Evolutionary conservation across 2,888 invertebrate species (phyloP).

Genomic region (Drosophila buzzatii): DNA sequence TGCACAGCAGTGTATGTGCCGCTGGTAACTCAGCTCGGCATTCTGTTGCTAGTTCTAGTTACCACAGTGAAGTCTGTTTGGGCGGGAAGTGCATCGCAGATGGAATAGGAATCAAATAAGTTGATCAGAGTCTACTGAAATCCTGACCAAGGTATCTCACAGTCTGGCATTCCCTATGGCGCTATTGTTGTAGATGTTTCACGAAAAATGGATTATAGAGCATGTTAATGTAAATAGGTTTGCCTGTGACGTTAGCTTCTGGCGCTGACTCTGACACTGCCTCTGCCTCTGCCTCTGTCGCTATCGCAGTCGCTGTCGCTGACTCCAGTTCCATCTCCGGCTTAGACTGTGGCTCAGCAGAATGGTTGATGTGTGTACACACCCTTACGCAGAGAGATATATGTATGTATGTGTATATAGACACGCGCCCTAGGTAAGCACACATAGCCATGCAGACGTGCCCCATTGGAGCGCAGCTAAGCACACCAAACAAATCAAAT

Average conservation of each 20-base stretch:
- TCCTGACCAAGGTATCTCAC: slow-evolving; percentile 1
- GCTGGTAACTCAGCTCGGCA: slow-evolving; percentile 16
- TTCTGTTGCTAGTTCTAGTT: background rate
- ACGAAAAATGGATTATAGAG: slow-evolving; percentile 34
- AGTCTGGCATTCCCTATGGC: background rate
- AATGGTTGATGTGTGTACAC: slow-evolving; percentile 26
- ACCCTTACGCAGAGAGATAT: background rate
- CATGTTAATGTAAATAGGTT: slow-evolving; percentile 40
- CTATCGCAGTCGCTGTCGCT: slow-evolving; percentile 2
- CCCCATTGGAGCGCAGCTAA: slow-evolving; percentile 37
- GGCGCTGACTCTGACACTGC: background rate
- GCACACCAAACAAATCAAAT: slow-evolving; percentile 68
- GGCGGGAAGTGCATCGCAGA: background rate
- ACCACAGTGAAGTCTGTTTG: too few relatives aligned
- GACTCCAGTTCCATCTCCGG: background rate
- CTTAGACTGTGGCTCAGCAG: slow-evolving; percentile 13
- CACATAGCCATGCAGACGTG: slow-evolving; percentile 27
- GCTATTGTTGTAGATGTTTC: background rate
- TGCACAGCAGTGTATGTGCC: background rate
- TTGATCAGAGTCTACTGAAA: background rate
- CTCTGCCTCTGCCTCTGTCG: background rate
- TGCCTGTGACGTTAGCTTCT: slow-evolving; percentile 26
- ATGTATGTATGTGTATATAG: background rate
- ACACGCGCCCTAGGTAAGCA: slow-evolving; percentile 17
- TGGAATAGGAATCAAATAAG: background rate